phyloP scores from a whole-genome alignment of 92 coral and sea anemone genomes.

The Paragorgia papillata region DNA sequence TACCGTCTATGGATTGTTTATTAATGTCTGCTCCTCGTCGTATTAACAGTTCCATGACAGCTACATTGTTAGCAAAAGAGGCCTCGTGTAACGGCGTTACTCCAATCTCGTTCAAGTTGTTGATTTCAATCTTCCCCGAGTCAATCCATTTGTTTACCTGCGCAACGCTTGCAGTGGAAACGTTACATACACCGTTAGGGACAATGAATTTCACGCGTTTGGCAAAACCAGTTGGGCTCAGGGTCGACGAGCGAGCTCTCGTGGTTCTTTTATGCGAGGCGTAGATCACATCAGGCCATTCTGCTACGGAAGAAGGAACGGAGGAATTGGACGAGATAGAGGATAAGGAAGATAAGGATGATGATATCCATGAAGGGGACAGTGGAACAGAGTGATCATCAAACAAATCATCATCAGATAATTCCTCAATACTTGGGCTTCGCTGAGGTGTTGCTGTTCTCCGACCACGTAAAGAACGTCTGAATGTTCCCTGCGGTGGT shows the following conservation, averaged over 20 bases:
- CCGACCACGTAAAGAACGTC: constrained; percentile 49
- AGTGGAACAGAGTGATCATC: constrained; percentile 2
- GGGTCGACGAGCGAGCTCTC: constrained; percentile 18
- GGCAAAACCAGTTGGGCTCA: constrained; percentile 12
- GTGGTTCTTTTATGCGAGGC: constrained; percentile 28
- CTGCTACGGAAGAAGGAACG: constrained; percentile 53
- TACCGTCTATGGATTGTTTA: constrained; percentile 86
- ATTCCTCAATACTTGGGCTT: constrained; percentile 10
- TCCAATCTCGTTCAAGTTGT: constrained; percentile 74
- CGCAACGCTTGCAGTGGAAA: constrained; percentile 17
- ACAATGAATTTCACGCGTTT: constrained; percentile 40
- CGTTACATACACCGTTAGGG: constrained; percentile 41
- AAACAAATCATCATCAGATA: constrained; percentile 46
- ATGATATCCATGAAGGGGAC: constrained; percentile 41
- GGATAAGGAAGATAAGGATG: constrained; percentile 71
- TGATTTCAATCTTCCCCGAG: constrained; percentile 58
- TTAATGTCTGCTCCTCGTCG: constrained; percentile 91
- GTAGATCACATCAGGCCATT: constrained; percentile 41
- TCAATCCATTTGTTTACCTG: constrained; percentile 46
- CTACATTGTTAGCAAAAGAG: constrained; percentile 74
- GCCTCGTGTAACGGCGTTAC: constrained; percentile 86
- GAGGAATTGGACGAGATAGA: constrained; percentile 79
- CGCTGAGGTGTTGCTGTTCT: constrained; percentile 20
- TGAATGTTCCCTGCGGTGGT: constrained; percentile 45
- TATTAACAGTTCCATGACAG: constrained; percentile 64